These are phyloP conservation scores for Lophotis ruficrista DNA, from an alignment of 2,113 vertebrate species.

Conservation along the genomic window DNA sequence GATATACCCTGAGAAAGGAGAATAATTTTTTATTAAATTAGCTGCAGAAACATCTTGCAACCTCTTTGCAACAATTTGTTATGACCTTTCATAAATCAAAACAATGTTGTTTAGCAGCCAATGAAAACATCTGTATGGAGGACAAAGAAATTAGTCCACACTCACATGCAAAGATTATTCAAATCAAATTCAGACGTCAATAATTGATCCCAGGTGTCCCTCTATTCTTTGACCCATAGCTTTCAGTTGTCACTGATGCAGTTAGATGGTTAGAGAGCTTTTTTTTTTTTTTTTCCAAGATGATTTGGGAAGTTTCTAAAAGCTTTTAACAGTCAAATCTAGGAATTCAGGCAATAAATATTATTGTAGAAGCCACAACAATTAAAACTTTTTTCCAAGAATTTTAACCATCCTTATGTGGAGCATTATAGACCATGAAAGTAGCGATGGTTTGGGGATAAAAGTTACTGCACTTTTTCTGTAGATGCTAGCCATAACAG, in stretches of 20 bases:
- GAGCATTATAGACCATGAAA: background rate
- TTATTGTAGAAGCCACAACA: background rate
- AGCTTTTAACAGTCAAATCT: background rate
- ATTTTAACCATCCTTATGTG: slow-evolving; percentile 25
- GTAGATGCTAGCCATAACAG: background rate
- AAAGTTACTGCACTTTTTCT: background rate
- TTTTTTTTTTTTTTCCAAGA: background rate
- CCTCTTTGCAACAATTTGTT: slow-evolving; percentile 14
- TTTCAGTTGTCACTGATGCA: slow-evolving; percentile 41
- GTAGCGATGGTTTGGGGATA: background rate
- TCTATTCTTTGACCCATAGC: slow-evolving; percentile 28
- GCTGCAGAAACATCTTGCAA: background rate
- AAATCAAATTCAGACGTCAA: slow-evolving; percentile 64
- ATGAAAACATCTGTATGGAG: slow-evolving; percentile 56
- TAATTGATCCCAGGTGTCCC: slow-evolving; percentile 53
- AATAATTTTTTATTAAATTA: background rate
- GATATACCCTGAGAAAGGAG: background rate
- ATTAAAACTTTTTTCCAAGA: slow-evolving; percentile 22
- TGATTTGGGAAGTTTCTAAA: slow-evolving; percentile 34
- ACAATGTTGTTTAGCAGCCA: slow-evolving; percentile 29
- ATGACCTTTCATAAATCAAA: slow-evolving; percentile 9
- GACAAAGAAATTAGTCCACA: slow-evolving; percentile 55
- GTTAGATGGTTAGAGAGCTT: background rate
- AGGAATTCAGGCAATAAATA: slow-evolving; percentile 25
- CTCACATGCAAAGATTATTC: slow-evolving; percentile 55